Conservation (phyloP, 1,140 invertebrate genomes). For the Zaprionus capensis region DNA sequence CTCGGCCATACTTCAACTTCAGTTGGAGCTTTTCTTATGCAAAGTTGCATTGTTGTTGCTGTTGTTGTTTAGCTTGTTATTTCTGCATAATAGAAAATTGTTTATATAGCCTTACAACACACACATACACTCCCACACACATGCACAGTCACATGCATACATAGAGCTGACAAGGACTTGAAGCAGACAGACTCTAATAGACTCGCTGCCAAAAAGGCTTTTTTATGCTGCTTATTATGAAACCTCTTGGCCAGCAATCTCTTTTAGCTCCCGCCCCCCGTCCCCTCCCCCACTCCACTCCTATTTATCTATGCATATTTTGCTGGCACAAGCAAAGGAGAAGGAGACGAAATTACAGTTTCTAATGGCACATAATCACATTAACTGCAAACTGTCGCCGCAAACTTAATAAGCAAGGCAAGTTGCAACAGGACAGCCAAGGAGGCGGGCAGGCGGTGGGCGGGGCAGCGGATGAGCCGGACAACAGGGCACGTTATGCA, state of each 20-base stretch:
- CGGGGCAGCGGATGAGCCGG: slow-evolving; percentile 24
- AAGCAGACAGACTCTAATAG: slow-evolving; percentile 58
- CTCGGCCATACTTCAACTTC: slow-evolving; percentile 73
- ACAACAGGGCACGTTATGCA: slow-evolving; percentile 71
- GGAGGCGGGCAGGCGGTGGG: not conserved
- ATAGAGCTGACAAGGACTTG: slow-evolving; percentile 44
- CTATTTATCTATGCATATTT: slow-evolving; percentile 69
- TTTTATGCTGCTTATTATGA: slow-evolving; percentile 76
- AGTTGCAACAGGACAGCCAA: slow-evolving; percentile 27
- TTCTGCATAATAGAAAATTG: slow-evolving; percentile 81
- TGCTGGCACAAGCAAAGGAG: slow-evolving; percentile 19
- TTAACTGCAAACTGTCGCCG: slow-evolving; percentile 72
- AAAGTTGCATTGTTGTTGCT: slow-evolving; percentile 66
- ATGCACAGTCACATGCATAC: slow-evolving; percentile 10
- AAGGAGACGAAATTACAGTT: slow-evolving; percentile 36
- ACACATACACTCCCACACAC: slow-evolving; percentile 3
- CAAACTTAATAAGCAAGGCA: slow-evolving; percentile 74
- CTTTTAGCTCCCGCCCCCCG: not conserved
- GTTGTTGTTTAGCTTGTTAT: slow-evolving; percentile 67
- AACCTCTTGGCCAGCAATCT: slow-evolving; percentile 5
- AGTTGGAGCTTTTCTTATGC: slow-evolving; percentile 72
- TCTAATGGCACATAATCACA: slow-evolving; percentile 73
- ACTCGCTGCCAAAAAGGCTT: slow-evolving; percentile 60
- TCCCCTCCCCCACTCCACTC: not conserved
- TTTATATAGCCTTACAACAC: slow-evolving; percentile 66